phyloP scores from a whole-genome alignment of 2,113 vertebrate genomes.

The Rynchops niger region DNA sequence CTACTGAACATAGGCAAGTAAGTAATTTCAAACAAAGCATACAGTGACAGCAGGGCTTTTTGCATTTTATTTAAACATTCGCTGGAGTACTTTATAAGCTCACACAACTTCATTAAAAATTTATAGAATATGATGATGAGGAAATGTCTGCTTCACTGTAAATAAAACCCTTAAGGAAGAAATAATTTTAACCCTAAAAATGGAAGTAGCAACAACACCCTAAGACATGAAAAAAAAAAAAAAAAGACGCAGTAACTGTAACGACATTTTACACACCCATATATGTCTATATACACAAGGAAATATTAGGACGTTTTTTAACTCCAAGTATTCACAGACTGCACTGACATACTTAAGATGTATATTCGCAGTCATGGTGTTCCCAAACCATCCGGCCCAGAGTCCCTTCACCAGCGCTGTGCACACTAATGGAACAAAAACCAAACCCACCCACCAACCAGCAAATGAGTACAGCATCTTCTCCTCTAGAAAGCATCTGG shows the following conservation, averaged over 20 bases:
- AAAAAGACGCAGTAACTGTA: background rate
- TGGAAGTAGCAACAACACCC: background rate
- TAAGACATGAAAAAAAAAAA: background rate
- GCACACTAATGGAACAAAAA: background rate
- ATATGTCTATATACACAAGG: background rate
- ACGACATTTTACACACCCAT: background rate
- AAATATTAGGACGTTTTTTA: background rate
- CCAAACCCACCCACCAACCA: background rate
- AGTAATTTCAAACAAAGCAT: background rate
- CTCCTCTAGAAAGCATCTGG: background rate
- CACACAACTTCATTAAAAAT: background rate
- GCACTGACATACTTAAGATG: background rate
- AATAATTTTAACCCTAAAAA: background rate
- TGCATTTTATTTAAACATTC: constrained; percentile 2
- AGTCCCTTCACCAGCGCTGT: background rate
- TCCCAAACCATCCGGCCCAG: background rate
- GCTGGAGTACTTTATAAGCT: background rate
- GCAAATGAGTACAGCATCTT: background rate
- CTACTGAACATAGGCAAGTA: background rate
- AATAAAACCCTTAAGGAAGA: background rate
- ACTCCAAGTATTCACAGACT: background rate
- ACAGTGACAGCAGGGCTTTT: background rate
- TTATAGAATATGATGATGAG: background rate
- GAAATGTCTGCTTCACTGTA: background rate
- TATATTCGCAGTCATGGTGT: background rate